These are phyloP conservation scores for Cynopterus sphinx DNA, from an alignment of 2,797 vertebrate genomes.

Conservation along the genomic window DNA sequence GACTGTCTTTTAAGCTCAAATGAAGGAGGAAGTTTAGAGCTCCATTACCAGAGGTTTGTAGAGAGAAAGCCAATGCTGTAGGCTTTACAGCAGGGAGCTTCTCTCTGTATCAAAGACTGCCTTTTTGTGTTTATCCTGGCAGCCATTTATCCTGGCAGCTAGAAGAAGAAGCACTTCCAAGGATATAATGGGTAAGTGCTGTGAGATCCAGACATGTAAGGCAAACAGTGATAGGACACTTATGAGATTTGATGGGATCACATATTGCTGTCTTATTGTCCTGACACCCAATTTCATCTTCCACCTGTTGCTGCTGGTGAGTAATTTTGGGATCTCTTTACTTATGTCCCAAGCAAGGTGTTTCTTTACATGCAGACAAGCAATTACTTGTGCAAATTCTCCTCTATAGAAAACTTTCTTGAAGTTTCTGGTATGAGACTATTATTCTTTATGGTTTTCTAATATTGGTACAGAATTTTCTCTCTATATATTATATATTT, in stretches of 20 bases:
- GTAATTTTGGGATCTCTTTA: not conserved
- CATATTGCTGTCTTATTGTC: not conserved
- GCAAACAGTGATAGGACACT: not conserved
- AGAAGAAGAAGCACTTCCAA: not conserved
- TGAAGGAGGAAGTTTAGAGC: not conserved
- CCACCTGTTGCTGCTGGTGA: not conserved
- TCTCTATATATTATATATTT: not conserved
- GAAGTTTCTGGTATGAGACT: not conserved
- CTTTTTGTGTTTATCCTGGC: not conserved
- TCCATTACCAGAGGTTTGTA: not conserved
- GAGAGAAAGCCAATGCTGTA: not conserved
- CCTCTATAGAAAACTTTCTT: not conserved
- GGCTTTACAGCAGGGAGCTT: not conserved
- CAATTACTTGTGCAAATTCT: not conserved
- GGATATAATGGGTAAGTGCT: not conserved
- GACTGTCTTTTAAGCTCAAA: not conserved
- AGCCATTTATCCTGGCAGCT: not conserved
- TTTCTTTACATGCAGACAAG: not conserved
- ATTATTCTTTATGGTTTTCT: not conserved
- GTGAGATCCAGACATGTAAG: not conserved
- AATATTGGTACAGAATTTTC: not conserved
- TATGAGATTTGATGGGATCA: not conserved
- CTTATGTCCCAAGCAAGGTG: not conserved
- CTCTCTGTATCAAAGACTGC: not conserved
- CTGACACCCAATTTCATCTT: not conserved